These are phyloP conservation scores for Melanostigma gelatinosum DNA, from an alignment of 2,113 vertebrate genomes.

Conservation along the genomic window DNA sequence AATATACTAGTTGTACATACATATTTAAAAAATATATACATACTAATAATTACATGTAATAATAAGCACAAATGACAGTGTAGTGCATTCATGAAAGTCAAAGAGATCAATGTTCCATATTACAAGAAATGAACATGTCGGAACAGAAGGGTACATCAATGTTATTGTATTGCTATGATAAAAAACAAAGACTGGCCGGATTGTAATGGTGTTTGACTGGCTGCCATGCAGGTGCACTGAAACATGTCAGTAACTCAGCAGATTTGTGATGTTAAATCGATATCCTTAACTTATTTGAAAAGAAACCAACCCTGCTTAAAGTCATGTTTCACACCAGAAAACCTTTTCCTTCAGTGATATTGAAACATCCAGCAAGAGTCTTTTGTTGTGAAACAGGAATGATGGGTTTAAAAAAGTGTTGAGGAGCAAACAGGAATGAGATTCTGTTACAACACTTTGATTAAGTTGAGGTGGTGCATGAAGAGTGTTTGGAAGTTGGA, in stretches of 20 bases:
- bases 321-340: slow-evolving; percentile 18
- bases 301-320: not conserved
- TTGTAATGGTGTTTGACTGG: not conserved
- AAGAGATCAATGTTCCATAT: too few species aligned
- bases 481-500: not conserved
- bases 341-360: slow-evolving; percentile 55
- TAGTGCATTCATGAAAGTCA: too few species aligned
- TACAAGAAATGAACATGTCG: slow-evolving; percentile 47
- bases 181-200: not conserved
- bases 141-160: slow-evolving; percentile 71
- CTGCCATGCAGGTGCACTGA: not conserved
- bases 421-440: slow-evolving; percentile 21
- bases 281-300: not conserved
- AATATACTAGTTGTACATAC: too few species aligned
- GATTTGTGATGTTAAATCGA: not conserved
- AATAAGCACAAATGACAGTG: too few species aligned
- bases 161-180: not conserved
- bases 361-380: slow-evolving; percentile 40
- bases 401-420: slow-evolving; percentile 37
- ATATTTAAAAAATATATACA: too few species aligned
- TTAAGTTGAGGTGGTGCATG: not conserved
- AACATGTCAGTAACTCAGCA: not conserved
- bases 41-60: too few species aligned
- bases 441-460: slow-evolving; percentile 5
- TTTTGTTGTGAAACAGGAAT: slow-evolving; percentile 69